Evolutionary conservation across 2,888 invertebrate species (phyloP).

Genomic region (Pogonocherus hispidulus): DNA sequence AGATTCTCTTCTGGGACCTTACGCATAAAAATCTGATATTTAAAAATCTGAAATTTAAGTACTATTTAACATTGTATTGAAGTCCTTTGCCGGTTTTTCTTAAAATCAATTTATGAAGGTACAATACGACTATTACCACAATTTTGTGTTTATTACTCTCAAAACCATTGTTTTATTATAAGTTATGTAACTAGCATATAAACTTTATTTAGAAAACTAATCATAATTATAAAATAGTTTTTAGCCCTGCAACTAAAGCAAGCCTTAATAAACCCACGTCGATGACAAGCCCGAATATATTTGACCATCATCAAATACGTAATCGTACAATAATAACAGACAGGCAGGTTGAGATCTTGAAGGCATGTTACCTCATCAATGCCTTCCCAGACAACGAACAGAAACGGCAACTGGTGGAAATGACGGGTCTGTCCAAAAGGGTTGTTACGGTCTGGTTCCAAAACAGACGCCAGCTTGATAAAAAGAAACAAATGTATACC

Average conservation of each 20-base stretch:
- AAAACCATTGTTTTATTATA: no score
- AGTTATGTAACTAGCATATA: no score
- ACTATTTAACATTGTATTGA: no score
- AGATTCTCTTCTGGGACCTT: no score
- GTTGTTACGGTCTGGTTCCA: constrained; percentile 47
- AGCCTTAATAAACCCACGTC: not conserved
- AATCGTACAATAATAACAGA: constrained; percentile 39
- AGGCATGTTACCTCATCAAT: constrained; percentile 35
- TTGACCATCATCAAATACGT: not conserved
- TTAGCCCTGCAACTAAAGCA: not conserved
- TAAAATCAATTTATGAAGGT: no score
- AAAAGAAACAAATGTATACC: constrained; percentile 8
- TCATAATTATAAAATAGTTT: not conserved
- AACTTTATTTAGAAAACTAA: not conserved
- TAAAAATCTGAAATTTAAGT: no score
- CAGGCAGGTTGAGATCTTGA: constrained; percentile 35
- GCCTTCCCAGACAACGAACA: constrained; percentile 31
- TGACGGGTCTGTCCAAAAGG: constrained; percentile 39
- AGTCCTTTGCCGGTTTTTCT: no score
- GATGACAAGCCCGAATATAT: not conserved
- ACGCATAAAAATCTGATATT: no score
- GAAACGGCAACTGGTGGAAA: constrained; percentile 35
- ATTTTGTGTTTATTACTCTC: no score
- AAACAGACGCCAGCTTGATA: constrained; percentile 41
- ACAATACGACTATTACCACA: no score